Base-by-base conservation (phyloP, 2,797 vertebrate genomes). In the Liasis olivaceus region DNA sequence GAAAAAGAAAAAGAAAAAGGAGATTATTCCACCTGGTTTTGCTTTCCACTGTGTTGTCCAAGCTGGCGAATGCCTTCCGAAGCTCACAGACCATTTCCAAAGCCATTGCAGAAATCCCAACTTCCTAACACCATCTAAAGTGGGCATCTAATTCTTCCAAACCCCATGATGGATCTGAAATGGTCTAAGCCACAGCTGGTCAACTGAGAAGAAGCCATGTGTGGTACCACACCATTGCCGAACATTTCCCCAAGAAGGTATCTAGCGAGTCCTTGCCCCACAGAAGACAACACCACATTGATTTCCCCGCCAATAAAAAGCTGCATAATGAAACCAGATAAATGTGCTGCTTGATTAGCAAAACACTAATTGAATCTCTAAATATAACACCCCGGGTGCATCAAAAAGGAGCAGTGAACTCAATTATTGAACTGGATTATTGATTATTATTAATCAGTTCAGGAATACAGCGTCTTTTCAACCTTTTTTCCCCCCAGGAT, bases 311-410 rank as follows among this genome's bases (percentile, higher is more conserved):
- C 96, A 91, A 95, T 95, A 93, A 96, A 96, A 95, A 85, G 94
- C 95, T 26, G 31, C 94, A 26, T 94, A 95, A 96, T 96, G 95
- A 95, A 96, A 92, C 94, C n/a, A 94, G 93, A 94, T 95, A 95
- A 95, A 95, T 95, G 24, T 86, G 2, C 89, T 5, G 95, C 90
- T 94, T 89, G 96, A 89, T 91, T 89, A 88, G 94, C 95, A 91
- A 93, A 51, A 64, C 94, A n/a, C 91, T 95, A 95, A 95, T 92
- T 90, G 96, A 94, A 92, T 95, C 96, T 94, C 87, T 60, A 93
- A 94, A 92, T 93, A 47, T 89, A 90, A 95, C 89, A 90, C 85
- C 96, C 96, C 95, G 87, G 51, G 91, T 77, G 88, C 90, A 89
- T 88, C 31, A 87, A 28, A 90, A 66, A 91, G 63, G 93, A 56